Percentiles rank a stretch among this genome's conserved stretches.
phyloP scores from a whole-genome alignment of 2,888 invertebrate species.

The Pemphredon lugubris region DNA sequence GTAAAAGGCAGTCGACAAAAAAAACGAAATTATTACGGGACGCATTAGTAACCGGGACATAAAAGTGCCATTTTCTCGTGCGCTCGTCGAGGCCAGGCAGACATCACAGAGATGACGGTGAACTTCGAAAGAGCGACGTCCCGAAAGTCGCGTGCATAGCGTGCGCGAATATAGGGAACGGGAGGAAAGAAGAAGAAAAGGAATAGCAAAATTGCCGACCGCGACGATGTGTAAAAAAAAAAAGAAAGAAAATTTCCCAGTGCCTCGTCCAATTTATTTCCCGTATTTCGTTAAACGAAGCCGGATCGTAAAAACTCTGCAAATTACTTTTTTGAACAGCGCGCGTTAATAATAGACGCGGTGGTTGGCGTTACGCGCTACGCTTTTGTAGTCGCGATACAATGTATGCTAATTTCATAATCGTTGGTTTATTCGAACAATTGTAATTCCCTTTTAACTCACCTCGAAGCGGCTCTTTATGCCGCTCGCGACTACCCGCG shows the following conservation, averaged over 20 bases:
- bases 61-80: conserved; percentile 69
- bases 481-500: background rate
- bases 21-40: conserved; percentile 63
- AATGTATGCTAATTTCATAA: too few species aligned
- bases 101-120: conserved; percentile 69
- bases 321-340: too few species aligned
- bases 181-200: background rate
- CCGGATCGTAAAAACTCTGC: background rate
- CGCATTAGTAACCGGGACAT: conserved; percentile 63
- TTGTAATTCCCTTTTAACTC: conserved; percentile 21
- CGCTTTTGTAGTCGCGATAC: too few species aligned
- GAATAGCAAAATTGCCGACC: conserved; percentile 11
- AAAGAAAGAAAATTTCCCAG: background rate
- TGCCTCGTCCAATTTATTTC: too few species aligned
- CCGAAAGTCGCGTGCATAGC: conserved; percentile 49
- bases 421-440: conserved; percentile 23
- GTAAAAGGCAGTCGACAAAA: conserved; percentile 47
- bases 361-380: too few species aligned
- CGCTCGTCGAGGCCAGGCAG: conserved; percentile 59
- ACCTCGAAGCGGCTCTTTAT: background rate
- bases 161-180: background rate
- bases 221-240: background rate
- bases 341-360: too few species aligned
- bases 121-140: conserved; percentile 66
- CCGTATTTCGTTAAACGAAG: conserved; percentile 7